Evolutionary conservation across 2,113 vertebrate genomes (phyloP), one percentile per base, ranked within the genome.

Genomic region (Periophthalmodon schlosseri): DNA sequence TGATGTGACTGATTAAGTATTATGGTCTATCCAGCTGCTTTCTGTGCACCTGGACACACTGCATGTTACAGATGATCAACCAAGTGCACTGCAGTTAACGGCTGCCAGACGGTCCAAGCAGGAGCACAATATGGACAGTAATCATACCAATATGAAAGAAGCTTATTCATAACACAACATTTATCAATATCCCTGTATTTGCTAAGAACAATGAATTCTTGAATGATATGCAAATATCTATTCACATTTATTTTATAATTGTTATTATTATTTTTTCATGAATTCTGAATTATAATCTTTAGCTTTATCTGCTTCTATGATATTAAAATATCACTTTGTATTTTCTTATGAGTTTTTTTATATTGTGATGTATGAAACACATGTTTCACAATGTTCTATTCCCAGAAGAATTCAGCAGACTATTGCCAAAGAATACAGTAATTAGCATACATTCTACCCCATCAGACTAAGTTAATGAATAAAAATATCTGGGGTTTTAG

Each of bases 91-190:
- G 47, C 75, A 33, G 87, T 61, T 85, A 90, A 87, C 84, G 85
- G 74, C 80, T 84, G 86, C 85, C 87, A 87, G 86, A 87, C 86
- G 90, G 85, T 0, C 70, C 80, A 82, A 85, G 75, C 86, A 84
- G 70, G 79, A 74, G 50, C 13, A 21, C 77, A 82, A 66, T 68
- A 77, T 77, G 84, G 65, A 84, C 63, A 67, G 56, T 20, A 70
- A 21, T 23, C 50, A 60, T 15, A 60, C 21, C 21, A 81, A 63
- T 56, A 56, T 20, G 15, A 72, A 2, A n/a, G 28, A 28, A 46
- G 18, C 21, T 44, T 57, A 78, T 63, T 56, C n/a, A 47, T 23
- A 63, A 80, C 5, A 67, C 18, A 49, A 28, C 28, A 3, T 28
- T 28, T 28, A 28, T 28, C 28, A 28, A 46, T 11, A 47, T 44